Evolutionary conservation across 1,140 invertebrate genomes (phyloP), one percentile per base, ranked within the genome.

Genomic region (Atta colombica): DNA sequence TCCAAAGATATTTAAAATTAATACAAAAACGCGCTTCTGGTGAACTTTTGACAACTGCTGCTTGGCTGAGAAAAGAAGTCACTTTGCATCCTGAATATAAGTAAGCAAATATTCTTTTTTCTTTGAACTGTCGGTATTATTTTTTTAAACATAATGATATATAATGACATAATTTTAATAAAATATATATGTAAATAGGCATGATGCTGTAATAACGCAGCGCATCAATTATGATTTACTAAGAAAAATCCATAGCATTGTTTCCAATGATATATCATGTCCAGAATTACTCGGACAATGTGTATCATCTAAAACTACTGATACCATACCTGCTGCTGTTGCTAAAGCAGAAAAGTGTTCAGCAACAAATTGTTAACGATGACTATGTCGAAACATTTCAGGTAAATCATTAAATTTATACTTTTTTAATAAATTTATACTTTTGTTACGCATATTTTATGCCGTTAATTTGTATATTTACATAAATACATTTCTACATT

Each of bases 1-100:
- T 99, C 90, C 97, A 98, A 94, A 98, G 99, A 95, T 99, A 99
- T 96, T 96, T 99, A 71, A 98, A 98, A 93, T 97, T 99, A 61
- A 99, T 99, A 93, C 97, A 98, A 93, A 96, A 97, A 88, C 96
- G 99, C 91, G 99, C 99, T 10, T 97, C 98, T 88, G 98, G 99
- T 88, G 97, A 98, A 92, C 96, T 98, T 18, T 95, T 97, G 89
- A 99, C 99, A 60, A 98, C 98, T 88, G 98, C 98, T 58, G 96
- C 97, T 39, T 99, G 99, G 98, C 97, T 99, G 88, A 96, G 99
- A 31, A 96, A 98, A 84, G 99, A 99, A 96, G 98, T 99, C 75
- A 96, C 96, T 39, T 96, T 96, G 3, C 99, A 99, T 96, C 97
- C 98, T 0, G 97, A 98, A 69, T 99, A 99, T 95, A 97, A 97